These are phyloP conservation scores for Aphodius granarius DNA, from an alignment of 2,888 invertebrate species.

Conservation along the genomic window DNA sequence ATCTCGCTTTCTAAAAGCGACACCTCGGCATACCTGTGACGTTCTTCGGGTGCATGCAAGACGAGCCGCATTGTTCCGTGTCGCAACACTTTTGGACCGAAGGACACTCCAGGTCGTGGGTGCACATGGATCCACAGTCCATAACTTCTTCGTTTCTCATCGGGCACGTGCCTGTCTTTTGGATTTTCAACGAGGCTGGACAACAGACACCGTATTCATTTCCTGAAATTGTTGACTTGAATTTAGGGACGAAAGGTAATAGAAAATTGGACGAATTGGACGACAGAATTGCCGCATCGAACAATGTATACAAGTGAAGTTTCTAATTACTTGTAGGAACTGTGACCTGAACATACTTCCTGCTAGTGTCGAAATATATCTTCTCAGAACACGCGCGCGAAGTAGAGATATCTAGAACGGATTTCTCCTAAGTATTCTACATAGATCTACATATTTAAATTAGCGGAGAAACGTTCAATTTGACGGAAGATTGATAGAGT, in stretches of 20 bases:
- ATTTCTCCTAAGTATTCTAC: background rate
- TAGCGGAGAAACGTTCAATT: background rate
- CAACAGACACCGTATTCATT: constrained; percentile 90
- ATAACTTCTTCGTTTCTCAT: constrained; percentile 52
- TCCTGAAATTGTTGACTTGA: constrained; percentile 58
- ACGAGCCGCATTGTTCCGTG: constrained; percentile 71
- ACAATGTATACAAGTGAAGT: too few relatives aligned
- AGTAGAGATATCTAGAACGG: background rate
- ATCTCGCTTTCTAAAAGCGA: background rate
- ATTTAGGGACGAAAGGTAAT: too few relatives aligned
- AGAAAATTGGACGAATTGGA: too few relatives aligned
- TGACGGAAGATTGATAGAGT: background rate
- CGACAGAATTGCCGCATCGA: too few relatives aligned
- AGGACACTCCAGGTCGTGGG: constrained; percentile 80
- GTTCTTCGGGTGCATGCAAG: constrained; percentile 75
- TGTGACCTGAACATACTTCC: background rate
- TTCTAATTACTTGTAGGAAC: background rate
- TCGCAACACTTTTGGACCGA: constrained; percentile 82
- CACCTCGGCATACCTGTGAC: constrained; percentile 60
- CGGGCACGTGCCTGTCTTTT: constrained; percentile 80
- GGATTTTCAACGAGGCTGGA: constrained; percentile 73
- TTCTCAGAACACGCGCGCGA: background rate
- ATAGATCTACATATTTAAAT: background rate
- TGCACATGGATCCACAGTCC: constrained; percentile 68
- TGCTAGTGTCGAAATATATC: background rate